Base-by-base conservation (phyloP, 35 echinoderm and acorn worm species). In the Holothuria glaberrima region DNA sequence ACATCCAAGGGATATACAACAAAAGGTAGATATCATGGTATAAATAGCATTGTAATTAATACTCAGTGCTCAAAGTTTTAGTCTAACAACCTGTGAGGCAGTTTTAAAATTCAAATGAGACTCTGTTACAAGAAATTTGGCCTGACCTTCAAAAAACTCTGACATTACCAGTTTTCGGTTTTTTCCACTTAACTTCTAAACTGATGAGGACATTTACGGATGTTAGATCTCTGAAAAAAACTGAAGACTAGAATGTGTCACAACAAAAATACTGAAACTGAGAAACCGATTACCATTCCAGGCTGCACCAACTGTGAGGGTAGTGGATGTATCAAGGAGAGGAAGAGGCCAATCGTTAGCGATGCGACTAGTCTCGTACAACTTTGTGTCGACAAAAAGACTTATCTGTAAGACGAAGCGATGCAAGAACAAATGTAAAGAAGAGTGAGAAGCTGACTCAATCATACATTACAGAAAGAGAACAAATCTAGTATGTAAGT, bases 321-420 rank as follows among this genome's bases (percentile, higher is more conserved):
- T 68, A 60, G 90, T 90, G n/a, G 80, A 64, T 30, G 59, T 66
- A 71, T 85, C 88, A 4, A 63, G 90, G 25, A 58, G 88, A 21
- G 92, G 92, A 0, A 98, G 88, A 2, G 95, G 93, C 90, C 95
- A 92, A 44, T 98, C 90, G 12, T 92, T 87, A 12, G 88, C 69
- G 3, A 98, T 80, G 25, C 57, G 80, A 32, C 59, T 84, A 12
- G 46, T 84, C 4, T 84, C 80, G n/a, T 62, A 56, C 17, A 61
- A 17, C 80, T 61, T 59, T 28, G 21, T 38, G 33, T 84, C 80
- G 14, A 84, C 80, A 36, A 61, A 84, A 1, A 84, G 80, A 16
- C 58, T 56, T 35, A 84, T 64, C 80, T 84, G 80, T 33, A 25
- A 33, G 66, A 25, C 10, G 21, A 24, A 69, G 31, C 25, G 21